Conservation (phyloP, 2,888 invertebrate species). For the Agonopterix alstromeriana region DNA sequence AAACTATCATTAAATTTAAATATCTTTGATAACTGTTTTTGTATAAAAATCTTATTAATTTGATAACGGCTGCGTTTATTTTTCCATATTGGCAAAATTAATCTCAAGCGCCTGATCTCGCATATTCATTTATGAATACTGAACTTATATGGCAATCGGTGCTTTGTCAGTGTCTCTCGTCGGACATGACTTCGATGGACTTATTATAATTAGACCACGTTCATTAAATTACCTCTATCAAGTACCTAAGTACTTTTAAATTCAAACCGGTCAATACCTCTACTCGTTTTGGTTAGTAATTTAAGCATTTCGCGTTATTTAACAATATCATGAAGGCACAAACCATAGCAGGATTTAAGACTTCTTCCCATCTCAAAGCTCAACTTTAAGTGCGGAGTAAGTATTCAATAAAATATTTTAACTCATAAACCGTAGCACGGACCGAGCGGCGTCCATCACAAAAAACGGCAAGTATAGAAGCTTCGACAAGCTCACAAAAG, state of each 20-base stretch:
- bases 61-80: conserved; percentile 36
- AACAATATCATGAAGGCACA: conserved; percentile 43
- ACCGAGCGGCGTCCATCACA: conserved; percentile 57
- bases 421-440: conserved; percentile 50
- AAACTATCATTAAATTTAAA: background rate
- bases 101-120: conserved; percentile 23
- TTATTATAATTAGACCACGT: background rate
- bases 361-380: conserved; percentile 31
- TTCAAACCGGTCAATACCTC: too few relatives aligned
- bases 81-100: conserved; percentile 40
- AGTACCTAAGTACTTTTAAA: too few relatives aligned
- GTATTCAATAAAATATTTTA: conserved; percentile 68
- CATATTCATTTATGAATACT: conserved; percentile 12
- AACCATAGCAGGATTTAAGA: conserved; percentile 40
- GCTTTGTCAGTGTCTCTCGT: conserved; percentile 37
- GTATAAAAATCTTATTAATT: conserved; percentile 11
- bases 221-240: conserved; percentile 1
- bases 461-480: conserved; percentile 69
- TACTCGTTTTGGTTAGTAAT: too few relatives aligned
- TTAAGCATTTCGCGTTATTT: conserved; percentile 14
- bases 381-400: conserved; percentile 39
- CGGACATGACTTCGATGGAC: conserved; percentile 1
- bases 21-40: background rate
- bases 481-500: conserved; percentile 74
- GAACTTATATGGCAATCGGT: conserved; percentile 39